Evolutionary conservation across 1,140 invertebrate species (phyloP), one percentile per base, ranked within the genome.

Genomic region (Apocrypta bakeri): DNA sequence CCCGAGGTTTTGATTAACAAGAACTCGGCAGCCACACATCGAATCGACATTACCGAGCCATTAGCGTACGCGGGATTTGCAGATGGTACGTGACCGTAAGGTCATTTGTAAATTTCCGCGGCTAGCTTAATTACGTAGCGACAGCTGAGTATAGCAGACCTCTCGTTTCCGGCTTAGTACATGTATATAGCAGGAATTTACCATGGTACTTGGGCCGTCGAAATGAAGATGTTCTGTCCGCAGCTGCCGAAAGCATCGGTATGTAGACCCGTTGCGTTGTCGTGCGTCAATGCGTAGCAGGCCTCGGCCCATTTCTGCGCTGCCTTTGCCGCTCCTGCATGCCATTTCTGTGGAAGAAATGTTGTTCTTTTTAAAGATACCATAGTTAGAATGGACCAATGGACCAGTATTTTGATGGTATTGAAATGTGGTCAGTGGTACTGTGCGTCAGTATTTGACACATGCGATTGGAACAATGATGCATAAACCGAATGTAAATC

Each of bases 141-240:
- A n/a, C n/a, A n/a, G 63, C 63, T 24, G 25, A 25, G 24, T 25
- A 24, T 24, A 9, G 17, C 56, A 61, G 2, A 40, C 11, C 1
- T 31, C 29, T 17, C 37, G 33, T 24, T 7, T 72, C 69, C 25
- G 27, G 4, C 27, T 33, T 3, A 3, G 24, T 73, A 7, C 42
- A 73, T 42, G 42, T n/a, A n/a, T 27, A 61, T 11, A 33, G 8
- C 42, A 6, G 14, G 29, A 9, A 89, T 92, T 93, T 92, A 97
- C 96, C 96, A 97, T 37, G 96, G 96, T 63, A 96, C 96, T 92
- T 95, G 94, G 75, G 95, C 94, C 4, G 95, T 95, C n/a, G 96
- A 93, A 21, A 97, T 95, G 88, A 97, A 97, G 79, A 97, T 95
- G 90, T 97, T 97, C 90, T 97, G 96, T 27, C 96, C 96, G 88